Evolutionary conservation across 2,888 invertebrate species (phyloP).

Genomic region (Drosophila anomalata): DNA sequence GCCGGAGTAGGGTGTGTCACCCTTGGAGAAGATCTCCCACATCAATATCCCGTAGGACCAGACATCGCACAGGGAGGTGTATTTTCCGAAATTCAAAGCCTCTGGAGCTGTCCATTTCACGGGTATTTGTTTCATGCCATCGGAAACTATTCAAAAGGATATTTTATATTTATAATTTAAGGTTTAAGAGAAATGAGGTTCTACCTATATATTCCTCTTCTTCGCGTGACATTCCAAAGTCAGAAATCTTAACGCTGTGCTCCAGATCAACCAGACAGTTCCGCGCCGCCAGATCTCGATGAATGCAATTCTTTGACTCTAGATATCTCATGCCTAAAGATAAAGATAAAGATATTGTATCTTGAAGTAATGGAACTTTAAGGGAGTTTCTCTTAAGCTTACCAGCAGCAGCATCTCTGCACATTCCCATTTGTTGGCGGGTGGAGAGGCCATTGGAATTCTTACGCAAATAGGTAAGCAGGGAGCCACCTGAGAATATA

Average conservation of each 20-base stretch:
- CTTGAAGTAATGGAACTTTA: too few relatives aligned
- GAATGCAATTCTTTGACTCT: conserved; percentile 97
- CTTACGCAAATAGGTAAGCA: conserved; percentile 94
- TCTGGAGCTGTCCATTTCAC: conserved; percentile 99
- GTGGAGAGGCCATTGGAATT: conserved; percentile 88
- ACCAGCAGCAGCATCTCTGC: conserved; percentile 96
- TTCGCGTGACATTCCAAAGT: conserved; percentile 98
- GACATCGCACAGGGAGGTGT: conserved; percentile 97
- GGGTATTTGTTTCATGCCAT: conserved; percentile 99
- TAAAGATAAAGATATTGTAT: not conserved
- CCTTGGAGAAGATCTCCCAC: conserved; percentile 98
- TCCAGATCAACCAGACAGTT: conserved; percentile 92
- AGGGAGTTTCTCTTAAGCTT: too few relatives aligned
- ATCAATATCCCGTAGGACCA: conserved; percentile 98
- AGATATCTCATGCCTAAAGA: conserved; percentile 92
- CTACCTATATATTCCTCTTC: conserved; percentile 95
- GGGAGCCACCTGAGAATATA: conserved; percentile 90
- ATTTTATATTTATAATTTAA: too few relatives aligned
- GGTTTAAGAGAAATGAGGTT: not conserved
- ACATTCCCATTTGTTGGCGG: conserved; percentile 92
- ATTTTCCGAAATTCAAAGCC: conserved; percentile 97
- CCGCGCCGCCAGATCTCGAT: conserved; percentile 96
- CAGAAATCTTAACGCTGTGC: conserved; percentile 96
- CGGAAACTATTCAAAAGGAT: conserved; percentile 88
- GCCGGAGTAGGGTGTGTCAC: conserved; percentile 96